A percentile compares a stretch with the other conserved stretches of the same genome.
Conservation (phyloP, 2,888 invertebrate species). For the Subacronicta megacephala region DNA sequence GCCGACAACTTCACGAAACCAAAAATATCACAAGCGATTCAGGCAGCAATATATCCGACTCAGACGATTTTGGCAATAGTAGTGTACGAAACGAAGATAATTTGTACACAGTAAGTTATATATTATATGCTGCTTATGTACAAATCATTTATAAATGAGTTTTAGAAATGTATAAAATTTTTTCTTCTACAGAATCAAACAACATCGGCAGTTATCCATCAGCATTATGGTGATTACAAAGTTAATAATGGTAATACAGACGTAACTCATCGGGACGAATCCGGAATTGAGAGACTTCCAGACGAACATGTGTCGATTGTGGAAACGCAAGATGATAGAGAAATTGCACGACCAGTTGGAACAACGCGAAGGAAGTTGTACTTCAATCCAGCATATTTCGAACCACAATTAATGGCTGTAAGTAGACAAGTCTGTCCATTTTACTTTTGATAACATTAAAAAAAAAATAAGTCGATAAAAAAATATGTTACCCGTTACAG, state of each 20-base stretch:
- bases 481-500: conserved; percentile 77
- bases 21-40: conserved; percentile 86
- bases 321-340: conserved; percentile 93
- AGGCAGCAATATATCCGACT: conserved; percentile 91
- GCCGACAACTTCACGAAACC: conserved; percentile 90
- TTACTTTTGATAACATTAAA: not conserved
- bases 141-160: not conserved
- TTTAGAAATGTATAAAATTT: not conserved
- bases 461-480: too few species aligned
- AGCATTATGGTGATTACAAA: conserved; percentile 81
- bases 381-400: conserved; percentile 97
- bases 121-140: not conserved
- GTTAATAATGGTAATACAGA: conserved; percentile 73
- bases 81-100: conserved; percentile 76
- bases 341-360: conserved; percentile 92
- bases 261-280: conserved; percentile 85
- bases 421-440: conserved; percentile 59
- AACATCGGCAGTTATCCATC: conserved; percentile 93
- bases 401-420: conserved; percentile 95
- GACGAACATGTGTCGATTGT: conserved; percentile 96
- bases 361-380: conserved; percentile 94
- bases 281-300: conserved; percentile 92
- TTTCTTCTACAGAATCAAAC: conserved; percentile 78
- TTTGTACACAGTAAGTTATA: conserved; percentile 72
- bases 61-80: conserved; percentile 89